Percentiles rank a stretch among this genome's conserved stretches.
Conservation (phyloP, 2,888 invertebrate species). For the Biston stratarius region DNA sequence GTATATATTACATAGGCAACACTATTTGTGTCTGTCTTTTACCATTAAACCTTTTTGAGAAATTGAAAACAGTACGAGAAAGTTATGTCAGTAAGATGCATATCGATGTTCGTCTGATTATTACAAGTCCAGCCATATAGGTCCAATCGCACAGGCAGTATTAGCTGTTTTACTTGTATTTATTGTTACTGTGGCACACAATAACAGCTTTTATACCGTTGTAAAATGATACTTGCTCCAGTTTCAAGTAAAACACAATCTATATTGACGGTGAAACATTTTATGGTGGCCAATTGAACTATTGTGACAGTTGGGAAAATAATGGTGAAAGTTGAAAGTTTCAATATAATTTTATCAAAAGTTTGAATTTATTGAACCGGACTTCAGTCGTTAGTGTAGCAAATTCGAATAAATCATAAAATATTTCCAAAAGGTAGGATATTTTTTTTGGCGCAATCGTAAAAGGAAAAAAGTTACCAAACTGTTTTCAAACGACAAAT, state of each 20-base stretch:
- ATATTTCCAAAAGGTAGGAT: neutral
- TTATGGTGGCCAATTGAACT: constrained; percentile 17
- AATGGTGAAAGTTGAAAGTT: constrained; percentile 14
- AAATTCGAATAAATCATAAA: constrained; percentile 12
- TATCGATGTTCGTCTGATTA: too few relatives aligned
- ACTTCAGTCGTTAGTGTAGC: constrained; percentile 2
- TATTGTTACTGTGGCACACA: too few relatives aligned
- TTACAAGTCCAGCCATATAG: too few relatives aligned
- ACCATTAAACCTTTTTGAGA: too few relatives aligned
- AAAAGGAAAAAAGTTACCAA: neutral
- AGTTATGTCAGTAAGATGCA: too few relatives aligned
- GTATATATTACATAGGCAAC: too few relatives aligned
- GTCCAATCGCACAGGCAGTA: too few relatives aligned
- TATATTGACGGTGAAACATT: neutral
- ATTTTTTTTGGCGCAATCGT: neutral
- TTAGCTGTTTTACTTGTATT: too few relatives aligned
- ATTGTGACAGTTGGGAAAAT: constrained; percentile 10
- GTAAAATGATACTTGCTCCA: neutral
- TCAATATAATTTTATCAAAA: constrained; percentile 12
- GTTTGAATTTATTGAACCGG: constrained; percentile 17
- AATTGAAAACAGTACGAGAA: too few relatives aligned
- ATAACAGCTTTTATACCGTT: too few relatives aligned
- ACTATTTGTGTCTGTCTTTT: too few relatives aligned
- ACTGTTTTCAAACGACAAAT: neutral
- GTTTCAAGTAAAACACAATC: constrained; percentile 2